A percentile compares a stretch with the other conserved stretches of the same genome.
Evolutionary conservation across 1,140 invertebrate species (phyloP).

Genomic region (Aporrectodea caliginosa): DNA sequence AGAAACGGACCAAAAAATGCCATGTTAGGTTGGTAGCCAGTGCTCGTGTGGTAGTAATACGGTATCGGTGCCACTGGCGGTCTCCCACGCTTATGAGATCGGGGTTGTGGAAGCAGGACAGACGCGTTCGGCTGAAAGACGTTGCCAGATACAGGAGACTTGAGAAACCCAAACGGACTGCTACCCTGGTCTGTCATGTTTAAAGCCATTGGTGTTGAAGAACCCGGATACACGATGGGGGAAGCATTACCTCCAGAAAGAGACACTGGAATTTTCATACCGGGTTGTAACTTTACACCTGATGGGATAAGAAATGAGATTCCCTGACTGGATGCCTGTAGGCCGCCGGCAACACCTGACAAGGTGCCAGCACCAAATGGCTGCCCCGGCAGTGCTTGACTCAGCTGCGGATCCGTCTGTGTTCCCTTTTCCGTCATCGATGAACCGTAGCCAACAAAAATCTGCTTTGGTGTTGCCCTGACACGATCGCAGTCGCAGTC

Average conservation of each 20-base stretch:
- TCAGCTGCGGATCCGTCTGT: not conserved
- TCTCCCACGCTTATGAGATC: not conserved
- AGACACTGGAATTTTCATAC: not conserved
- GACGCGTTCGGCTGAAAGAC: not conserved
- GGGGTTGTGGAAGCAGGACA: not conserved
- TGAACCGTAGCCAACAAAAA: not conserved
- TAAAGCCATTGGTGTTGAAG: not conserved
- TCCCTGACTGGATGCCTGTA: not conserved
- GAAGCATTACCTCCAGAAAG: not conserved
- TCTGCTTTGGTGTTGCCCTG: not conserved
- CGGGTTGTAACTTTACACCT: not conserved
- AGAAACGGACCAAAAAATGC: not conserved
- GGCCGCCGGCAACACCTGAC: not conserved
- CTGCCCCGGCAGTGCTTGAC: not conserved
- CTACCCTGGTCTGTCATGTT: not conserved
- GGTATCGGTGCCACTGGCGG: not conserved
- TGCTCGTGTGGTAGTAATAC: not conserved
- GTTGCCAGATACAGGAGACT: not conserved
- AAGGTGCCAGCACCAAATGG: not conserved
- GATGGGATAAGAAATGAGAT: not conserved
- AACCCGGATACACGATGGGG: not conserved
- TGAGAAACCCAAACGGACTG: not conserved
- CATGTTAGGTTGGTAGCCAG: not conserved
- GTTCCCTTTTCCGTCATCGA: not conserved
- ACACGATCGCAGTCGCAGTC: constrained; percentile 18